Conservation (phyloP, 2,113 vertebrate species). For the Apus apus region DNA sequence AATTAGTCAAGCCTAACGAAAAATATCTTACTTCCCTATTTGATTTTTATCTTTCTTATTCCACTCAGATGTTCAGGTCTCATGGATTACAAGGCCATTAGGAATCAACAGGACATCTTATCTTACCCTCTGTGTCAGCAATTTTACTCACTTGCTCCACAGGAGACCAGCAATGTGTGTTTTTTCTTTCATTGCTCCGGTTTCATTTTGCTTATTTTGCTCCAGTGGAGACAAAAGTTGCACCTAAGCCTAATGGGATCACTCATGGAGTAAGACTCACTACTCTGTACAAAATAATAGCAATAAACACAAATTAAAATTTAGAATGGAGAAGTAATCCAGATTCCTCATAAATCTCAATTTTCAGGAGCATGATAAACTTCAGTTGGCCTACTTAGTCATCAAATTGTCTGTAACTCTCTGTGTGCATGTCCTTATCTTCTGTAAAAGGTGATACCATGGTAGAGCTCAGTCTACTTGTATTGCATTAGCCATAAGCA, state of each 20-base stretch:
- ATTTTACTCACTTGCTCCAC: neutral
- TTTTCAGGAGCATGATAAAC: neutral
- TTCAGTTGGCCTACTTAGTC: neutral
- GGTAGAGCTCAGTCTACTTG: neutral
- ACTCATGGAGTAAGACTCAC: neutral
- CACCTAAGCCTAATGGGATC: neutral
- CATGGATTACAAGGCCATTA: neutral
- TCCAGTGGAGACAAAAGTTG: neutral
- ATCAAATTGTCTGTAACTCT: neutral
- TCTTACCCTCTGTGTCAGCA: neutral
- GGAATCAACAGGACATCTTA: neutral
- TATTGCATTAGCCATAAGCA: neutral
- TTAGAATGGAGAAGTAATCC: neutral
- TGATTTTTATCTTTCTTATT: neutral
- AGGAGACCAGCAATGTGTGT: neutral
- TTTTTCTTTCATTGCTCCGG: neutral
- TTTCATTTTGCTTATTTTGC: neutral
- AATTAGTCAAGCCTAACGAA: neutral
- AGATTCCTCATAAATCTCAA: neutral
- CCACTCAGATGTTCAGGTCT: neutral
- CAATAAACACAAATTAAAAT: neutral
- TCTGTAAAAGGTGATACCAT: neutral
- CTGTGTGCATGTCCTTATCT: neutral
- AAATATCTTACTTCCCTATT: neutral
- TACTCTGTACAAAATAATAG: neutral